phyloP scores from a whole-genome alignment of 2,888 invertebrate species.

The Emmelina monodactyla region DNA sequence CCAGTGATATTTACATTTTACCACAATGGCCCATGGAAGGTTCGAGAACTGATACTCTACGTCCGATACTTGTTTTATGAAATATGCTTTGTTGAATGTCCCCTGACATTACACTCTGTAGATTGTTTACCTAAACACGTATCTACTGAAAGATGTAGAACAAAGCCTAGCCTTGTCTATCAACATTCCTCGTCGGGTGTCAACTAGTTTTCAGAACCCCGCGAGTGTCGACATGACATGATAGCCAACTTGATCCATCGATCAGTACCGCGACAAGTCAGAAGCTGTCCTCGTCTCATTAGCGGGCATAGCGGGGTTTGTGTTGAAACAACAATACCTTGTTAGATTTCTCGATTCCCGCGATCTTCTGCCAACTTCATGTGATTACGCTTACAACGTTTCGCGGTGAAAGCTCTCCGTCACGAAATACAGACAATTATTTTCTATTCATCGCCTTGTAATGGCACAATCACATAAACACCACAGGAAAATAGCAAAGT shows the following conservation, averaged over 20 bases:
- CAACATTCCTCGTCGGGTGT: slow-evolving; percentile 33
- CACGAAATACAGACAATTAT: slow-evolving; percentile 25
- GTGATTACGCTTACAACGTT: slow-evolving; percentile 30
- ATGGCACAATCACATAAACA: too few relatives aligned
- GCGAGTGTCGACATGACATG: slow-evolving; percentile 3
- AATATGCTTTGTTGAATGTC: too few relatives aligned
- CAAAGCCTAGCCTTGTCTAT: slow-evolving; percentile 27
- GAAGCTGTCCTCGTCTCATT: slow-evolving; percentile 24
- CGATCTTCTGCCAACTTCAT: slow-evolving; percentile 28
- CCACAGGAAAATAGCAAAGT: too few relatives aligned
- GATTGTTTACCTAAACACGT: neutral
- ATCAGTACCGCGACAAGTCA: slow-evolving; percentile 11
- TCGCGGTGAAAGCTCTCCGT: slow-evolving; percentile 41
- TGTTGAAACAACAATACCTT: slow-evolving; percentile 35
- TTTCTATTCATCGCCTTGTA: slow-evolving; percentile 8
- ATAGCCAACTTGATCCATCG: slow-evolving; percentile 5
- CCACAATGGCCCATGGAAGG: too few relatives aligned
- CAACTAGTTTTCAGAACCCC: slow-evolving; percentile 16
- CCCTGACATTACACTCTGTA: too few relatives aligned
- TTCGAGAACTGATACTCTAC: too few relatives aligned
- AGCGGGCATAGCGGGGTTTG: slow-evolving; percentile 29
- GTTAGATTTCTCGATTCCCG: slow-evolving; percentile 36
- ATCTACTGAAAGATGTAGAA: slow-evolving; percentile 3
- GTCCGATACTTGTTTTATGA: too few relatives aligned
- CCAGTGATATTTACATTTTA: neutral